These are phyloP conservation scores for Macropus fuliginosus DNA, from an alignment of 2,797 vertebrate species.

Conservation along the genomic window DNA sequence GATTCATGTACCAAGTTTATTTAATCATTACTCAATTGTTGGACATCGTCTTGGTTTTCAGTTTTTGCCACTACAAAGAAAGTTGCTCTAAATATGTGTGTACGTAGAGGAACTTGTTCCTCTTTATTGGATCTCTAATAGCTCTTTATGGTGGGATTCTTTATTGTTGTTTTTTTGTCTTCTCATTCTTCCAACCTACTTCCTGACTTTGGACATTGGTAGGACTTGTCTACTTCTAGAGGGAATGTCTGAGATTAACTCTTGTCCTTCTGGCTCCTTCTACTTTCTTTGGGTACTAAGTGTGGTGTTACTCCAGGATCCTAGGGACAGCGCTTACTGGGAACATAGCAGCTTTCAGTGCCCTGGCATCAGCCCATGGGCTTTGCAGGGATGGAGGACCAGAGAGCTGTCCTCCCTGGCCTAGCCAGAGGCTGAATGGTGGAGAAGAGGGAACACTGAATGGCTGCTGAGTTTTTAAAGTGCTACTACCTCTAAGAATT, in stretches of 20 bases:
- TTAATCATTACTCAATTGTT: not conserved
- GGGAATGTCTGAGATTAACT: too few species aligned
- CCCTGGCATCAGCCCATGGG: not conserved
- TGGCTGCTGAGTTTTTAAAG: not conserved
- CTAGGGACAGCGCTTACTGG: too few species aligned
- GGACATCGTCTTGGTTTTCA: not conserved
- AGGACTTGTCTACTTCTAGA: too few species aligned
- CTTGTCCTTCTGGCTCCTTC: too few species aligned
- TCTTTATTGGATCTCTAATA: not conserved
- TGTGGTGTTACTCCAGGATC: too few species aligned
- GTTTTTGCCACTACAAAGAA: not conserved
- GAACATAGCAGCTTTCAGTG: too few species aligned
- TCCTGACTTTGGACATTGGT: too few species aligned
- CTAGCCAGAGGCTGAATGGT: not conserved
- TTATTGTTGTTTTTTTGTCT: not conserved
- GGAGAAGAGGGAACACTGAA: not conserved
- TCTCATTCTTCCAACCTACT: too few species aligned
- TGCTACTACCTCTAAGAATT: not conserved
- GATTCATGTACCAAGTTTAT: not conserved
- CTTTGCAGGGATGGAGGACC: not conserved
- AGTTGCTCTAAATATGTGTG: not conserved
- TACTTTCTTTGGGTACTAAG: too few species aligned
- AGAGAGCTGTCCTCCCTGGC: too few species aligned
- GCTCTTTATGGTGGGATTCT: not conserved
- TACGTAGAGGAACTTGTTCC: not conserved